A percentile compares a stretch with the other conserved stretches of the same genome.
These are phyloP conservation scores for Rhynchophorus ferrugineus DNA, from an alignment of 1,140 invertebrate genomes.

Conservation along the genomic window DNA sequence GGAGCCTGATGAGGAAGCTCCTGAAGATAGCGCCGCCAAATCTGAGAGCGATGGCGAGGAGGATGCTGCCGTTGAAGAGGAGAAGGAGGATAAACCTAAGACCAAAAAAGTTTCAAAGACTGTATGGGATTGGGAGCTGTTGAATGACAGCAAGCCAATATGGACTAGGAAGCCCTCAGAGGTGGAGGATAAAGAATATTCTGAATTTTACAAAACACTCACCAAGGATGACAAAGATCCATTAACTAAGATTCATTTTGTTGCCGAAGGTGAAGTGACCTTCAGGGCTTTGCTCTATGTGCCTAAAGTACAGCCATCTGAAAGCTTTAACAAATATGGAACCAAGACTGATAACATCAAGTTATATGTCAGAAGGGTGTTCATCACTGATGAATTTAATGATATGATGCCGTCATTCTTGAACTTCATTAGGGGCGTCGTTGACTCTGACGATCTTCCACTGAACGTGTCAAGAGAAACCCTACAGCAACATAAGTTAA, in stretches of 20 bases:
- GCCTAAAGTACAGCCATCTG: conserved; percentile 80
- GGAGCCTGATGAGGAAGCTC: conserved; percentile 52
- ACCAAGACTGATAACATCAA: conserved; percentile 93
- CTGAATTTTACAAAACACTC: conserved; percentile 89
- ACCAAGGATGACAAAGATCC: conserved; percentile 88
- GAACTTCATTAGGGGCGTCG: conserved; percentile 89
- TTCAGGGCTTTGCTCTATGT: conserved; percentile 95
- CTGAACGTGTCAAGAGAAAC: conserved; percentile 98
- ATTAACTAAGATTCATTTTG: conserved; percentile 86
- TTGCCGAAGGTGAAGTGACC: conserved; percentile 97
- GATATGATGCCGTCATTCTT: conserved; percentile 99
- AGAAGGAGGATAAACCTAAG: conserved; percentile 78
- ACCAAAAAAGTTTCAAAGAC: conserved; percentile 91
- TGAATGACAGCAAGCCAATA: conserved; percentile 96
- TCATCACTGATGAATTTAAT: conserved; percentile 99
- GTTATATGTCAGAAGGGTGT: conserved; percentile 92
- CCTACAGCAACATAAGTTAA: conserved; percentile 96
- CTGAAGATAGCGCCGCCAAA: conserved; percentile 32
- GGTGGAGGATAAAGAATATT: conserved; percentile 82
- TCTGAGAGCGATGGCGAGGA: conserved; percentile 38
- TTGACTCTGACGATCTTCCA: conserved; percentile 98
- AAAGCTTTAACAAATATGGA: conserved; percentile 92
- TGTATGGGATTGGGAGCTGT: conserved; percentile 94
- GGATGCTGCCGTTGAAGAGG: conserved; percentile 52
- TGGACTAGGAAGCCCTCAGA: conserved; percentile 91